Evolutionary conservation across 2,113 vertebrate genomes (phyloP), one percentile per base, ranked within the genome.

Genomic region (Anarrhichthys ocellatus): DNA sequence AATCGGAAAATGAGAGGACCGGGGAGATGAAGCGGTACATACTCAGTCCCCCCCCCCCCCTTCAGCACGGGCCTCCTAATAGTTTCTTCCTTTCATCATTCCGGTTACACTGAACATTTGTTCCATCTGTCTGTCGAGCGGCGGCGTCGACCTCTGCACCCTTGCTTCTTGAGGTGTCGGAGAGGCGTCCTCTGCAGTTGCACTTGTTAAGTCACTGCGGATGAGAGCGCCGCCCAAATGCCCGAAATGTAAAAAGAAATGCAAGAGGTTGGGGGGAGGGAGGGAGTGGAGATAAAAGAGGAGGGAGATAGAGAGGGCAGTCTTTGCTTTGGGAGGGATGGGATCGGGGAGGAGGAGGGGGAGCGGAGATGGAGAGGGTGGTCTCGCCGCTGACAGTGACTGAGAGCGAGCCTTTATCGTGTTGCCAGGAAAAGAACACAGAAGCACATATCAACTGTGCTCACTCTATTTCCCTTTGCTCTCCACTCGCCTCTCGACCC

Each of bases 341-440:
- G 62, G 54, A 67, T 13, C 61, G 80, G 62, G 80, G 72, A 24
- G 22, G 69, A 63, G 75, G 69, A 24, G 56, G 83, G 56, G 6
- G 67, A 22, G n/a, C 0, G 40, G 82, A 71, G 83, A 87, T 82
- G 62, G 78, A 81, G 84, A 81, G 78, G 92, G 90, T 83, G 91
- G 90, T 90, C 84, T 90, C 22, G 2, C 67, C 62, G 2, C 82
- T 90, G 92, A 93, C 82, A 90, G 87, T 87, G 87, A 89, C 88
- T 54, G 87, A 91, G 89, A 59, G 76, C 42, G 8, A 66, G 82
- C 73, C 75, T 88, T 91, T 88, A 91, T 88, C 54, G 22, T 76
- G 85, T 80, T 86, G 86, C 88, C 84, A 82, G 87, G 84, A 87
- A 91, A 90, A 83, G 71, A 87, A 86, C 89, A 91, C 91, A 89